These are phyloP conservation scores for Eupithecia insigniata DNA, from an alignment of 2,888 invertebrate species.

Conservation along the genomic window DNA sequence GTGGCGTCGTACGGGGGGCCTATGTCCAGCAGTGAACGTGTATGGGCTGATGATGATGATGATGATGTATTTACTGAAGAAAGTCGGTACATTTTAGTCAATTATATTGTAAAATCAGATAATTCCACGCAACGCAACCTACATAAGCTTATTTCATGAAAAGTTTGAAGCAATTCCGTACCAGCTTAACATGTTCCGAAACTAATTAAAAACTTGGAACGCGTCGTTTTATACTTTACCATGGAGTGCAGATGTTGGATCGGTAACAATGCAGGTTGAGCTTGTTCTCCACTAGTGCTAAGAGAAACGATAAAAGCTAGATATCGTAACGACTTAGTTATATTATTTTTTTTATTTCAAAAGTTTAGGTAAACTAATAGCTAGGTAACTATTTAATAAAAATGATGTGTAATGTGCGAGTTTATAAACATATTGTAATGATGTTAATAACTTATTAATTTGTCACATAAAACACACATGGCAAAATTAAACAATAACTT, in stretches of 20 bases:
- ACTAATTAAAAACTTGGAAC: conserved; percentile 48
- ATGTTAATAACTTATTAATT: no score
- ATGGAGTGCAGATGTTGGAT: conserved; percentile 42
- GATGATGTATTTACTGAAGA: neutral
- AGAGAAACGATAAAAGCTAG: neutral
- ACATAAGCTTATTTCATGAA: conserved; percentile 29
- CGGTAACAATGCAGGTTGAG: conserved; percentile 24
- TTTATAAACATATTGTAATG: no score
- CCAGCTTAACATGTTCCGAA: conserved; percentile 39
- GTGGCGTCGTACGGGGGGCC: no score
- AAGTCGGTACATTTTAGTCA: neutral
- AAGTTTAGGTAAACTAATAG: no score
- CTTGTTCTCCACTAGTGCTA: conserved; percentile 8
- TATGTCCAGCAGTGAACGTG: no score
- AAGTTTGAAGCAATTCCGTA: conserved; percentile 29
- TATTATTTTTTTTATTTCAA: no score
- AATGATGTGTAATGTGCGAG: no score
- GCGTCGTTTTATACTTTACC: conserved; percentile 42
- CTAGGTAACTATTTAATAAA: no score
- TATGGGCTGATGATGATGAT: no score
- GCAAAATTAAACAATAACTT: no score
- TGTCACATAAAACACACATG: no score
- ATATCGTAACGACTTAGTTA: no score
- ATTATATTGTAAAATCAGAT: conserved; percentile 4
- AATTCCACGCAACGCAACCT: conserved; percentile 16